Base-by-base conservation (phyloP, 2,888 invertebrate species). In the Synanthedon tipuliformis region DNA sequence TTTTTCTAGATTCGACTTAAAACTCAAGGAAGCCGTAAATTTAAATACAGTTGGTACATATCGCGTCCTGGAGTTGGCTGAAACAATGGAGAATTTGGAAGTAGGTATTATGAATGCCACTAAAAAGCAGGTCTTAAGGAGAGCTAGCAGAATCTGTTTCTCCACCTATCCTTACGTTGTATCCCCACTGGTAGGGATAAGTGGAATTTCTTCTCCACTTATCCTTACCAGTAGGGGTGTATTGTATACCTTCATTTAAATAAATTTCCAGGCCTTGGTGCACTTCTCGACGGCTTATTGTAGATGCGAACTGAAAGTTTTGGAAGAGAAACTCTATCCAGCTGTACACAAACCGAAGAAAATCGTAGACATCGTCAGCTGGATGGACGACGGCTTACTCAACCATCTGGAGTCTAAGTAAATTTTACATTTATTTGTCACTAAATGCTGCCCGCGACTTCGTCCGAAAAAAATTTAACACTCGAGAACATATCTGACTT, bases 221-320 rank as follows among this genome's bases (percentile, higher is more conserved):
- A 23, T 23, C 4, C 5, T 23, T 23, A 23, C 23, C 27, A 27
- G 27, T 27, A 27, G 8, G 0, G 7, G 1, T 27, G 8, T 2
- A 27, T 27, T 23, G 4, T 27, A 27, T 11, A 3, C 1, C 16
- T 16, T 3, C 3, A 0, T 3, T 12, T 3, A 16, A 50, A 40
- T 50, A 27, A 7, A 40, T 55, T 55, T 54, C 3, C 71, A 90
- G 90, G 89, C 91, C 0, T 91, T 96, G 63, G 90, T 97, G 3
- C 96, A 98, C 71, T 93, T 98, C 0, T 97, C 97, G 0, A 98
- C 98, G 0, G 94, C 97, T 0, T 98, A 96, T 75, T 96, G 97
- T 65, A 96, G 98, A 69, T 96, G 97, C 70, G 92, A 95, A 59
- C 89, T 94, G 61, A 86, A 89, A 1, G 88, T 90, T 1, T 74